A percentile compares a stretch with the other conserved stretches of the same genome.
Conservation (phyloP, 2,797 vertebrate species). For the Malurus leucopterus region DNA sequence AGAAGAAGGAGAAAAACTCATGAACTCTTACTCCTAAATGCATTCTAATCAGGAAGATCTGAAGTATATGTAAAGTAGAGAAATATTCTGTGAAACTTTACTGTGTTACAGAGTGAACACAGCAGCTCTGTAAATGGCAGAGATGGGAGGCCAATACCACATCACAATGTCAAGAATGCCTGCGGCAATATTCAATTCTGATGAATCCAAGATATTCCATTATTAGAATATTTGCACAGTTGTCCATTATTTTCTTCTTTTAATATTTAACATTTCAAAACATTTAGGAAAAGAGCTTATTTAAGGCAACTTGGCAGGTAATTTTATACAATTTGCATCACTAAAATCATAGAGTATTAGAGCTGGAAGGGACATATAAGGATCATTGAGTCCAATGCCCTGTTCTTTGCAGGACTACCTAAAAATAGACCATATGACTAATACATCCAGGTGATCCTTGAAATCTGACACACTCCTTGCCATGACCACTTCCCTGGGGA, state of each 20-base stretch:
- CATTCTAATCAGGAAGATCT: neutral
- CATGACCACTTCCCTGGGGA: neutral
- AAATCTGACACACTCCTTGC: neutral
- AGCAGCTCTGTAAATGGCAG: neutral
- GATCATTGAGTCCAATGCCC: neutral
- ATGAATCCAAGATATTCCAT: neutral
- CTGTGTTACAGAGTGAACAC: neutral
- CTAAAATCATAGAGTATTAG: neutral
- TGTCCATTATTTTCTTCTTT: neutral
- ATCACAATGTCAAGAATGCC: neutral
- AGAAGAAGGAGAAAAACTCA: neutral
- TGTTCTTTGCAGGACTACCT: neutral
- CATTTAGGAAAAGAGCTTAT: neutral
- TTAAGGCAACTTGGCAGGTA: neutral
- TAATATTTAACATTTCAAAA: neutral
- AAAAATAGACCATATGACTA: neutral
- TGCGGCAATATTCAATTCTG: neutral
- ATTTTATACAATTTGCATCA: neutral
- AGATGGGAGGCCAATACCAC: neutral
- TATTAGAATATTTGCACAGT: neutral
- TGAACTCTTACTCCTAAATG: neutral
- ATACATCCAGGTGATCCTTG: rapidly evolving
- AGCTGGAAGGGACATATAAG: neutral
- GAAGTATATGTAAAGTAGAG: neutral
- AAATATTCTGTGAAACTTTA: neutral